phyloP scores from a whole-genome alignment of 2,797 vertebrate genomes.

The Triplophysa yarkandensis region DNA sequence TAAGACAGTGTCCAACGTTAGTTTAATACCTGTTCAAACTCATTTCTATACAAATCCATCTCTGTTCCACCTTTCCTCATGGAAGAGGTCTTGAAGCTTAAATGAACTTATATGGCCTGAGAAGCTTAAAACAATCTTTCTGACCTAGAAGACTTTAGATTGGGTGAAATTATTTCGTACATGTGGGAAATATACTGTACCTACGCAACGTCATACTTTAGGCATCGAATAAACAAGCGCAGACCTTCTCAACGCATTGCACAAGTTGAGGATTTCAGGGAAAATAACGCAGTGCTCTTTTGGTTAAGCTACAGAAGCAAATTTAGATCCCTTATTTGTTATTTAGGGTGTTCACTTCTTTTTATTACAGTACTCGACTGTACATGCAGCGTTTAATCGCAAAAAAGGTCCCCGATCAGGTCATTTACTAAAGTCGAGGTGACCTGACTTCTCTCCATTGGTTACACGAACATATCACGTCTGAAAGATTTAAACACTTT shows the following conservation, averaged over 20 bases:
- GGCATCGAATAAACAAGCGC: conserved; percentile 46
- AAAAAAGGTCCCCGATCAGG: background rate
- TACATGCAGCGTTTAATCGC: background rate
- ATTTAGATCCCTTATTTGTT: background rate
- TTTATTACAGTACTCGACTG: conserved; percentile 4
- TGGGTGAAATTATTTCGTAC: conserved; percentile 14
- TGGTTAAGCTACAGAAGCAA: conserved; percentile 10
- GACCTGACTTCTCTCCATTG: conserved; percentile 5
- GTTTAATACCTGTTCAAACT: background rate
- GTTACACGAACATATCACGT: background rate
- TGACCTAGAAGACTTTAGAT: conserved; percentile 12
- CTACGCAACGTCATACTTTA: conserved; percentile 29
- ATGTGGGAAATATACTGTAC: conserved; percentile 17
- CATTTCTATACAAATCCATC: background rate
- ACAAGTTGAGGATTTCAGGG: conserved; percentile 36
- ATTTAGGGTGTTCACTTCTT: background rate
- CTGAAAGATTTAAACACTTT: background rate
- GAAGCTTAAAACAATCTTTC: conserved; percentile 9
- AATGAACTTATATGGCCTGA: conserved; percentile 11
- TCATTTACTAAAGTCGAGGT: background rate
- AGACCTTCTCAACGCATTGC: conserved; percentile 30
- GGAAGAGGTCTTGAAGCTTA: conserved; percentile 4
- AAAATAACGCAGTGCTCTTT: conserved; percentile 30
- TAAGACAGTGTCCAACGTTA: no score
- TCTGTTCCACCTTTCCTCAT: background rate